Evolutionary conservation across 2,113 vertebrate genomes (phyloP), one percentile per base, ranked within the genome.

Genomic region (Sitta europaea): DNA sequence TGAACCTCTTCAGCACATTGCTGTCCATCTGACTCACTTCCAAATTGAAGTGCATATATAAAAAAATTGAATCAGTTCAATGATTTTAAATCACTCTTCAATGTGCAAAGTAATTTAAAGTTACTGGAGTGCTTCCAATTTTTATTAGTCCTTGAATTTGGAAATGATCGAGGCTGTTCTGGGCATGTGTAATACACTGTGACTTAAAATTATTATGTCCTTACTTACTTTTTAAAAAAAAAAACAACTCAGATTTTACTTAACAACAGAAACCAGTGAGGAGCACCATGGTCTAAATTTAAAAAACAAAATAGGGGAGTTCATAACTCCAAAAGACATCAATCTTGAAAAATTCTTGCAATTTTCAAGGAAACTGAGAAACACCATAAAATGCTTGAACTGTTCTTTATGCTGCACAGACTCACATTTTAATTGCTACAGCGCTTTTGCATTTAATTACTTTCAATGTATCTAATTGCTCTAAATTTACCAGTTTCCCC

Each of bases 111-210:
- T 97, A 98, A 98, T 98, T 98, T 98, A 98, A 98, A 98, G 98
- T 97, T 98, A 98, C 97, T 98, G 98, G 96, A 98, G 97, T 98
- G 97, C 97, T 98, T 98, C 98, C 98, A 98, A 97, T 98, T 98
- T 98, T 98, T 98, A 98, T 98, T 98, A 98, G 98, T 97, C 97
- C 97, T 98, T 98, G 98, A 98, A 97, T 98, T 97, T 97, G 97
- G 98, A 98, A 98, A 97, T 92, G 92, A 97, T 97, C 79, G 43
- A 95, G 97, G 92, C 70, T 97, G 95, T 97, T 98, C 97, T 98
- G 98, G 95, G 96, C 96, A 97, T 97, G 96, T 97, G 97, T 97
- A 96, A 91, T 87, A 73, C 96, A 88, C 79, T 96, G 96, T 97
- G 97, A 97, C 97, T 98, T 97, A 95, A 97, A 97, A 97, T 97